A percentile compares a stretch with the other conserved stretches of the same genome.
These are phyloP conservation scores for Athalia rosae DNA, from an alignment of 2,888 invertebrate genomes.

Conservation along the genomic window DNA sequence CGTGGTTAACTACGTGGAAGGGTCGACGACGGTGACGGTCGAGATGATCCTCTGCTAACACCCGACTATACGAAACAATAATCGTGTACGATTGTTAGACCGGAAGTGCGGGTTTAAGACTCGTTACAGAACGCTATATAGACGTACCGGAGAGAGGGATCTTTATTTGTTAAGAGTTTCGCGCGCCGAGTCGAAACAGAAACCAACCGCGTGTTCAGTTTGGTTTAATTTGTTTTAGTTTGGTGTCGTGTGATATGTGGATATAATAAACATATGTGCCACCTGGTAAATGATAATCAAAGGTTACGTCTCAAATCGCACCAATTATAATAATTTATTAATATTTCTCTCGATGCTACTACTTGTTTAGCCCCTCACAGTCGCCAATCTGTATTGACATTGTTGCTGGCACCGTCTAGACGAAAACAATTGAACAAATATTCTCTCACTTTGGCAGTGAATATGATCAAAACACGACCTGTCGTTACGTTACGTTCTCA, in stretches of 20 bases:
- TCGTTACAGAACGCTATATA: constrained; percentile 4
- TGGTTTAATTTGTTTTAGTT: too few species aligned
- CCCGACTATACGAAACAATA: neutral
- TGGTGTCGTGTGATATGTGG: neutral
- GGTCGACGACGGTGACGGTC: neutral
- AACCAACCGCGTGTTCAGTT: too few species aligned
- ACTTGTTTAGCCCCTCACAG: neutral
- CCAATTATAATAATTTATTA: constrained; percentile 34
- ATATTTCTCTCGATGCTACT: neutral
- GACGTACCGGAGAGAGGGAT: neutral
- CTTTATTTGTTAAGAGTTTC: constrained; percentile 9
- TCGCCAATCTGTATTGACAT: constrained; percentile 41
- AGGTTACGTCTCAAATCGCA: constrained; percentile 23
- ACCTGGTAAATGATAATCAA: constrained; percentile 30
- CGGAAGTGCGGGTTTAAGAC: constrained; percentile 17
- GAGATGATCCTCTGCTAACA: neutral
- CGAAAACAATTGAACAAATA: constrained; percentile 54
- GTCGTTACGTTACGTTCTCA: constrained; percentile 39
- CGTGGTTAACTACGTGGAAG: neutral
- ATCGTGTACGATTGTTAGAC: constrained; percentile 18
- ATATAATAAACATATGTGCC: neutral
- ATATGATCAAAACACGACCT: constrained; percentile 41
- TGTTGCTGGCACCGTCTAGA: constrained; percentile 25
- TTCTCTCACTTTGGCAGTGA: constrained; percentile 50
- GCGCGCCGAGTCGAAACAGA: neutral